Evolutionary conservation across 1,140 invertebrate species (phyloP), one percentile per base, ranked within the genome.

Genomic region (Brevipalpus yothersi): DNA sequence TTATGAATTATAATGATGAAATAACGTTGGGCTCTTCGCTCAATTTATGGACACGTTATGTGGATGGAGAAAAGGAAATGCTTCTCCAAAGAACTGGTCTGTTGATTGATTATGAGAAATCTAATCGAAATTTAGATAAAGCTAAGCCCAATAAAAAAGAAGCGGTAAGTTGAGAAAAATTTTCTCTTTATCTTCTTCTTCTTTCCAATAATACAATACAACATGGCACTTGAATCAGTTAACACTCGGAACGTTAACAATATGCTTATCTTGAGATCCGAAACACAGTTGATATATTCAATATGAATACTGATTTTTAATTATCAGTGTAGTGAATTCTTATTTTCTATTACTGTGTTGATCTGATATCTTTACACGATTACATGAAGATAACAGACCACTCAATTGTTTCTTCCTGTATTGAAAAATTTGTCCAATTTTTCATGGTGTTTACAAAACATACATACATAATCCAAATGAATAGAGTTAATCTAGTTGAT

Each of bases 101-200:
- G 10, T 58, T 74, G 53, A 67, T 74, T 49, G 68, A 72, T 7
- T 75, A 72, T 69, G 72, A 75, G 67, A 68, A 72, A 63, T 67
- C 72, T 4, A 72, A 70, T 58, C 68, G 67, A 62, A 65, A 67
- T 9, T 62, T 73, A 49, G 72, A 73, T 49, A 72, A 73, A 63
- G 70, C 73, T 19, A 74, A 74, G 63, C 68, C 71, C 54, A 66
- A 67, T 13, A 73, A 73, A 61, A 67, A 65, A 62, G 64, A 68
- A 63, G 67, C 68, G 55, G 73, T 75, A 62, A 71, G n/a, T 51
- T 21, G 19, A 41, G 10, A 61, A 15, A 12, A 55, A 23, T 54
- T 40, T 23, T 9, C n/a, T 54, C 9, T 9, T 54, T 23, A 8
- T n/a, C 39, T 10, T 15, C 23, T 13, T 15, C 17, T 41, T 41